Evolutionary conservation across 2,888 invertebrate species (phyloP), one percentile per base, ranked within the genome.

Genomic region (Aleiodes leptofemur): DNA sequence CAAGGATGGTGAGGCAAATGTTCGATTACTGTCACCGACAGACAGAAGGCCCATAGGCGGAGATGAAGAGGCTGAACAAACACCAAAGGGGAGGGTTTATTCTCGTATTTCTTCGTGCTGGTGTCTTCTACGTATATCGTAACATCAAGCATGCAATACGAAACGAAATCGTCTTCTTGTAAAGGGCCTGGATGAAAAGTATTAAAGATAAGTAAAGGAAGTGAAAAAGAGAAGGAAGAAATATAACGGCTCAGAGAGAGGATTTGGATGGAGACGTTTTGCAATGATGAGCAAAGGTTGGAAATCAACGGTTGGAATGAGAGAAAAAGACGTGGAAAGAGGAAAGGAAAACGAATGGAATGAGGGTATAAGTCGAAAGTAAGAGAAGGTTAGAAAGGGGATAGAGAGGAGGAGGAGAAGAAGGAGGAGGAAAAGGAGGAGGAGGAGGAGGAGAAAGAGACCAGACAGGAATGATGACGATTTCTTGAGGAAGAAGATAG

Each of bases 131-230:
- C 70, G 79, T 83, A 72, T 83, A 81, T 78, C 81, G 82, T 64
- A 80, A 85, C 79, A 81, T 85, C 75, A 82, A 82, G 76, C 82
- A 83, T 80, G 83, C 80, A 72, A 85, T 84, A 76, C 79, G 76
- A 78, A 81, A 82, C 73, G 79, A 84, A 79, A 85, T 83, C 76
- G 83, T 83, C 71, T 82, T 83, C 71, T 80, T 85, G 80, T 85
- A 81, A 82, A 78, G 74, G 78, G 76, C 74, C 78, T 76, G 77
- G 78, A 77, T 80, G 77, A 79, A 23, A 74, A 43, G 43, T n/a
- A 8, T 48, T 38, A 11, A 61, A 14, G 43, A 61, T 14, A 61
- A 53, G 53, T 14, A 53, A 53, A 53, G 16, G 38, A 16, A 1
- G 14, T 23, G 38, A 59, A n/a, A 61, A 59, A n/a, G 38, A 34